Evolutionary conservation across 1,140 invertebrate species (phyloP).

Genomic region (Saxidomus purpurata): DNA sequence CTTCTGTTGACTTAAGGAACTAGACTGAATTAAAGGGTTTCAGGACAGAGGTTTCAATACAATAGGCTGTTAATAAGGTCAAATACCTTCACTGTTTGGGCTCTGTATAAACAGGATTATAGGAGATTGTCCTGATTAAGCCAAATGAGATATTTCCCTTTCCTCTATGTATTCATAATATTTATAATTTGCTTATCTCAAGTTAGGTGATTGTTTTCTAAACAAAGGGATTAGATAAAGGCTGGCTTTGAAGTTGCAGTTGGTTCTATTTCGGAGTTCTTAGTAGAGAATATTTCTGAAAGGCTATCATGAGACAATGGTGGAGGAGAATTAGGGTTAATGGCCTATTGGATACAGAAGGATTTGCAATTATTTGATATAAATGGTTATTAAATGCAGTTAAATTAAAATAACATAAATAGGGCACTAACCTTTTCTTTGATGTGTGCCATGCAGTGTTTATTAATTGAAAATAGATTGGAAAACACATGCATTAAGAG

Average conservation of each 20-base stretch:
- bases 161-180: slow-evolving; percentile 7
- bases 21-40: no score
- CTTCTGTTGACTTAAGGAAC: not conserved
- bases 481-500: no score
- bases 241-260: not conserved
- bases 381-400: not conserved
- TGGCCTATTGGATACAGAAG: not conserved
- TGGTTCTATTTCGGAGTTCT: not conserved
- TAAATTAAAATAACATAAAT: not conserved
- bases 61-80: not conserved
- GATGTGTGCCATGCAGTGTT: no score
- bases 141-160: slow-evolving; percentile 1
- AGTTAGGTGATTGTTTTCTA: not conserved
- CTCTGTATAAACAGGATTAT: not conserved
- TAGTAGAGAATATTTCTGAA: no score
- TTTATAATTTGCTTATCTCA: slow-evolving; percentile 2
- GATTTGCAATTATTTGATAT: not conserved
- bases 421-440: not conserved
- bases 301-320: not conserved
- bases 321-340: not conserved
- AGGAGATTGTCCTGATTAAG: not conserved
- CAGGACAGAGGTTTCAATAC: not conserved
- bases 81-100: slow-evolving; percentile 3
- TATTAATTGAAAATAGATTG: no score
- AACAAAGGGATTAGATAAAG: slow-evolving; percentile 16